Evolutionary conservation across 2,888 invertebrate species (phyloP).

Genomic region (Epirrhoe alternata): DNA sequence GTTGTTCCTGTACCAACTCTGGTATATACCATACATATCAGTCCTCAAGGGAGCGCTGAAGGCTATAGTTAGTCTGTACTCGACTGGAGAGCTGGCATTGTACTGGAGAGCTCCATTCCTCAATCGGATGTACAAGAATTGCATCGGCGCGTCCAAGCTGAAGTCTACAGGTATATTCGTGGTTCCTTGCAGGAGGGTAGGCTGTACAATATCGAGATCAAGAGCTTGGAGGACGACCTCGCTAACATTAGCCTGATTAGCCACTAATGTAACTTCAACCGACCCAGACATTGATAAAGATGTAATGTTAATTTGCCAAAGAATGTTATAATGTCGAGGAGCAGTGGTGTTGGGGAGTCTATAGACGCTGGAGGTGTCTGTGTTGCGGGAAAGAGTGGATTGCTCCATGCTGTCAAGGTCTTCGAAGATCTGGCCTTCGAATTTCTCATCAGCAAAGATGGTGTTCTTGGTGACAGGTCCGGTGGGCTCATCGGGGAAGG

Average conservation of each 20-base stretch:
- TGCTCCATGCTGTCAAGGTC: conserved; percentile 49
- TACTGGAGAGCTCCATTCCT: conserved; percentile 50
- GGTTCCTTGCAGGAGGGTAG: conserved; percentile 67
- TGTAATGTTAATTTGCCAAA: conserved; percentile 72
- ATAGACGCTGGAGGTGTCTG: conserved; percentile 53
- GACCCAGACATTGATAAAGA: conserved; percentile 60
- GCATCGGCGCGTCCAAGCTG: conserved; percentile 48
- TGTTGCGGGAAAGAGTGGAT: conserved; percentile 36
- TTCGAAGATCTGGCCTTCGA: conserved; percentile 70
- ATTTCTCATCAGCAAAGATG: conserved; percentile 71
- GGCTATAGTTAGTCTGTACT: conserved; percentile 57
- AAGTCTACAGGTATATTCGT: conserved; percentile 34
- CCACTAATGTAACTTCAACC: conserved; percentile 63
- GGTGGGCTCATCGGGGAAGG: conserved; percentile 50
- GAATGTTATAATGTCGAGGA: conserved; percentile 82
- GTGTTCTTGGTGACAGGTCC: conserved; percentile 61
- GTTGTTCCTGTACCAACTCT: conserved; percentile 69
- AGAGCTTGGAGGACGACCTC: conserved; percentile 69
- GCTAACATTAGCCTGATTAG: conserved; percentile 58
- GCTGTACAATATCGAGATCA: conserved; percentile 60
- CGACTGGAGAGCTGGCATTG: conserved; percentile 45
- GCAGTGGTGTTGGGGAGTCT: conserved; percentile 78
- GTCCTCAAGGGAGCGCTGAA: conserved; percentile 63
- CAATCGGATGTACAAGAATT: conserved; percentile 60
- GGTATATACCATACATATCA: conserved; percentile 78